A percentile compares a stretch with the other conserved stretches of the same genome.
Evolutionary conservation across 2,888 invertebrate genomes (phyloP).

Genomic region (Drosophila quinaria): DNA sequence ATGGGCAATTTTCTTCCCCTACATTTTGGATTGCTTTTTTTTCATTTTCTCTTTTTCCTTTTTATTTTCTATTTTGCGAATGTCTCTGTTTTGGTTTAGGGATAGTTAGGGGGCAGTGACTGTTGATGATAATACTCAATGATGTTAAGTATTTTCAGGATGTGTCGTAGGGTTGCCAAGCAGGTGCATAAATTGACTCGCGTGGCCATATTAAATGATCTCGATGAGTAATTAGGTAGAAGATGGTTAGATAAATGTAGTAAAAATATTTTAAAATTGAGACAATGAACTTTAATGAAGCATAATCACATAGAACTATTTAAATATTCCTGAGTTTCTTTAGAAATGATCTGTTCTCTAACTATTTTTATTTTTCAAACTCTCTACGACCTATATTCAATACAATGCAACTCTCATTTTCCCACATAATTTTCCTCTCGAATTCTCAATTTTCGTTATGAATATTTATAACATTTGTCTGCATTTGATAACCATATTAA

Average conservation of each 20-base stretch:
- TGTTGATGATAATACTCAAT: conserved; percentile 48
- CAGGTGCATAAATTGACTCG: conserved; percentile 53
- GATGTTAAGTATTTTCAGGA: conserved; percentile 14
- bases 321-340: not conserved
- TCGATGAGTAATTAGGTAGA: conserved; percentile 12
- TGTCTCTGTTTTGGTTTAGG: conserved; percentile 41
- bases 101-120: conserved; percentile 56
- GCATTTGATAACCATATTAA: conserved; percentile 74
- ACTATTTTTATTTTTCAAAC: not conserved
- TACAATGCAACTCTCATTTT: conserved; percentile 32
- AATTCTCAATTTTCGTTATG: conserved; percentile 28
- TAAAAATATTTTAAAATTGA: not conserved
- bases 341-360: not conserved
- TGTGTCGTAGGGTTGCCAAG: conserved; percentile 17
- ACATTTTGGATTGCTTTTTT: conserved; percentile 51
- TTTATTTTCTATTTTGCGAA: conserved; percentile 21
- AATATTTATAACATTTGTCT: conserved; percentile 70
- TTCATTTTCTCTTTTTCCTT: conserved; percentile 29
- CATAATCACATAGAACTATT: not conserved
- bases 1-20: conserved; percentile 74
- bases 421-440: conserved; percentile 40
- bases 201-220: conserved; percentile 38
- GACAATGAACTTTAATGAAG: not conserved
- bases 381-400: conserved; percentile 18
- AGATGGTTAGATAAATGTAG: not conserved